Conservation (phyloP, 2,888 invertebrate genomes). For the Alsophila aescularia region DNA sequence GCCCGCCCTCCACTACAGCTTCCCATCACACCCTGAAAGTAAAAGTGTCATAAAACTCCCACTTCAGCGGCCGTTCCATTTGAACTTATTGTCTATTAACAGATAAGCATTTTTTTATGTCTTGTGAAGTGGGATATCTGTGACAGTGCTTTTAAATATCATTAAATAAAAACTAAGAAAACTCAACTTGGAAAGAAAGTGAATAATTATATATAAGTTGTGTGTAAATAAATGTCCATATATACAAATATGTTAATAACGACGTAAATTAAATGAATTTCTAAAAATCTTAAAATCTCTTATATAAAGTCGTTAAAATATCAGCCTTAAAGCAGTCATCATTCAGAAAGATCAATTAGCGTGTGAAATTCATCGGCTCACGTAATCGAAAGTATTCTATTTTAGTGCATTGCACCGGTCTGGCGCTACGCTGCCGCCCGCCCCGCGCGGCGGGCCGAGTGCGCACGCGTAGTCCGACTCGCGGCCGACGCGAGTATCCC, state of each 20-base stretch:
- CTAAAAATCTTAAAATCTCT: not conserved
- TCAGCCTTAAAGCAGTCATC: conserved; percentile 26
- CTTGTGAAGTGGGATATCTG: not conserved
- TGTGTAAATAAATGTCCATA: no score
- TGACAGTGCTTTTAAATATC: no score
- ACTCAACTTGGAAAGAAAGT: no score
- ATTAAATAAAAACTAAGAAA: no score
- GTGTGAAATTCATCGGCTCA: conserved; percentile 27
- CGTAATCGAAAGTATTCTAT: conserved; percentile 56
- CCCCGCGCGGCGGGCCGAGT: conserved; percentile 34
- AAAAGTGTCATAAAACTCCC: conserved; percentile 30
- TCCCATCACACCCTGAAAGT: conserved; percentile 50
- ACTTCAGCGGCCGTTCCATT: conserved; percentile 5
- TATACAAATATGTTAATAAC: not conserved
- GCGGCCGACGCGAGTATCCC: conserved; percentile 35
- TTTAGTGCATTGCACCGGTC: conserved; percentile 55
- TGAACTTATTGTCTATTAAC: not conserved
- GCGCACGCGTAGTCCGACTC: conserved; percentile 42
- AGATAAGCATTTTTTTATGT: conserved; percentile 16
- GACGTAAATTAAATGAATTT: not conserved
- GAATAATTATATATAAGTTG: not conserved
- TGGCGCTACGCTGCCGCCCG: conserved; percentile 29
- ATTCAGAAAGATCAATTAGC: conserved; percentile 32
- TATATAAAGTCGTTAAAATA: not conserved
- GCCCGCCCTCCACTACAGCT: conserved; percentile 60